Base-by-base conservation (phyloP, 2,888 invertebrate species). In the Fragum sueziense region DNA sequence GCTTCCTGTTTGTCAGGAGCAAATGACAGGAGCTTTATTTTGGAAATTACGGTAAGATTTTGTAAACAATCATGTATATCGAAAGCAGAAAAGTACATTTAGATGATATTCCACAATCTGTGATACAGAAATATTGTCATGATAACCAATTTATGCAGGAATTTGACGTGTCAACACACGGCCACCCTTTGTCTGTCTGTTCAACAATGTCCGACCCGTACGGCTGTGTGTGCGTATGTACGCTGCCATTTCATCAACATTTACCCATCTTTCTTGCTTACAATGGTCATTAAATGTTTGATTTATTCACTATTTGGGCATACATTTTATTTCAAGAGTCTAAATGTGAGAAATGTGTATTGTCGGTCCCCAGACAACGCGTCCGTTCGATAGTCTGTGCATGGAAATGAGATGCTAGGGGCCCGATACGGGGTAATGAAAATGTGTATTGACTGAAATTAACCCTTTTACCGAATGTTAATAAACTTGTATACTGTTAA, bases 371-470 rank as follows among this genome's bases (percentile, higher is more conserved):
- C 17, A 31, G 33, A 33, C n/a, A 14, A 47, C 69, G 47, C 72
- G 79, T 79, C 79, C 73, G 79, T 79, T 73, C 79, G 31, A 27
- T 33, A 75, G 75, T 79, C 68, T 73, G 79, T 79, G 72, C 79
- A 72, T 68, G 37, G 62, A 65, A 79, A 79, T 72, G 67, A 74
- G 75, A 76, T 79, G 71, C 73, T 31, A 17, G 79, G 68, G 79
- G 79, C 71, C 29, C 51, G n/a, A 11, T 69, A 20, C 75, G 79
- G 79, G 54, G 70, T n/a, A 52, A n/a, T n/a, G n/a, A n/a, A n/a
- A n/a, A n/a, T n/a, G n/a, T n/a, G n/a, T n/a, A n/a, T n/a, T n/a
- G n/a, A n/a, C n/a, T n/a, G n/a, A n/a, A n/a, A n/a, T n/a, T n/a
- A n/a, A n/a, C n/a, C n/a, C n/a, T n/a, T n/a, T n/a, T n/a, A n/a